Evolutionary conservation across 1,140 invertebrate species (phyloP).

Genomic region (Cotesia chilonis): DNA sequence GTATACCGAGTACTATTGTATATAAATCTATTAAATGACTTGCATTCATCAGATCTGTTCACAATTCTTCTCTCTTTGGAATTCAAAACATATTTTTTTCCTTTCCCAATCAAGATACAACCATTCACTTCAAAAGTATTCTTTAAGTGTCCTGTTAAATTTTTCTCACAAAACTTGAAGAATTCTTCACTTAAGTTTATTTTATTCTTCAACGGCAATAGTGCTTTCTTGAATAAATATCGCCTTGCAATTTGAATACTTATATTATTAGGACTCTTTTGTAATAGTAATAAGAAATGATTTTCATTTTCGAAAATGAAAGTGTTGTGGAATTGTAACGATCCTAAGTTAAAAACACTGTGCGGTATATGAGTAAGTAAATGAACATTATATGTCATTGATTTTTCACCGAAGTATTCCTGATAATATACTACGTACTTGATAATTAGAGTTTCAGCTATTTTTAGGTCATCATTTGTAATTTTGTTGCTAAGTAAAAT

Average conservation of each 20-base stretch:
- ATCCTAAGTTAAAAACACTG: conserved; percentile 26
- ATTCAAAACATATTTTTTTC: conserved; percentile 21
- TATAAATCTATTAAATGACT: conserved; percentile 10
- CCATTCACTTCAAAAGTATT: neutral
- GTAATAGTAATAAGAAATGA: conserved; percentile 15
- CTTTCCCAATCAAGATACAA: conserved; percentile 20
- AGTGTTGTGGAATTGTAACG: conserved; percentile 19
- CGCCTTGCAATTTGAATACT: conserved; percentile 15
- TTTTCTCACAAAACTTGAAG: conserved; percentile 11
- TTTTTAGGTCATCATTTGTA: neutral
- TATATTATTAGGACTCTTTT: conserved; percentile 17
- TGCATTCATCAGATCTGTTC: neutral
- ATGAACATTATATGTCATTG: conserved; percentile 32
- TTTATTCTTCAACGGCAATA: conserved; percentile 1
- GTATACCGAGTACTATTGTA: conserved; percentile 18
- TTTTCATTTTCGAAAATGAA: conserved; percentile 30
- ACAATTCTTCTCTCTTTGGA: neutral
- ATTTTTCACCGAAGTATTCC: conserved; percentile 13
- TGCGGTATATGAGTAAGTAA: conserved; percentile 7
- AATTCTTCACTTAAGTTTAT: neutral
- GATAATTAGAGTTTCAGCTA: neutral
- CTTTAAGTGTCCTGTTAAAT: conserved; percentile 3
- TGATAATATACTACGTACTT: conserved; percentile 17
- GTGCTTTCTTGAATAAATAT: conserved; percentile 19
- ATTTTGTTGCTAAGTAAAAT: conserved; percentile 27